These are phyloP conservation scores for Zaprionus taronus DNA, from an alignment of 1,140 invertebrate genomes.

Conservation along the genomic window DNA sequence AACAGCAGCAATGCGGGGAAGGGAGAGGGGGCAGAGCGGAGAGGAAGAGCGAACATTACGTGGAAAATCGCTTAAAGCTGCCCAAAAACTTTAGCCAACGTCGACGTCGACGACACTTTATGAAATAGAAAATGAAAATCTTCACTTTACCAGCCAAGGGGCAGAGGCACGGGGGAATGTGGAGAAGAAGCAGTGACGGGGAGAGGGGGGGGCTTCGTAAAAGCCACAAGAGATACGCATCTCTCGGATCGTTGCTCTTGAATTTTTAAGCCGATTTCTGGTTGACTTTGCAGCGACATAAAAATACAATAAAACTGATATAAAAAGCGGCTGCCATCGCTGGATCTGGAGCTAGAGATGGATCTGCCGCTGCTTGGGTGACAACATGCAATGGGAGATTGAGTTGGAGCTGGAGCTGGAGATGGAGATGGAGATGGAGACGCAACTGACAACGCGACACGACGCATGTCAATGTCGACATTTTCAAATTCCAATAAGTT, in stretches of 20 bases:
- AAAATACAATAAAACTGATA: constrained; percentile 72
- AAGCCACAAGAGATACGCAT: constrained; percentile 64
- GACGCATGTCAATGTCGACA: constrained; percentile 48
- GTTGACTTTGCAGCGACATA: constrained; percentile 62
- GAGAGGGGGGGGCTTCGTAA: constrained; percentile 30
- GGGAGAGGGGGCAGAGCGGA: background rate
- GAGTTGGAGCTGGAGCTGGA: background rate
- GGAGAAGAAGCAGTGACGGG: background rate
- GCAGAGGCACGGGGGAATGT: background rate
- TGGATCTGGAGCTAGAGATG: constrained; percentile 7
- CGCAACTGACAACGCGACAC: constrained; percentile 58
- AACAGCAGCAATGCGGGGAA: too few species aligned
- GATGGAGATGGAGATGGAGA: background rate
- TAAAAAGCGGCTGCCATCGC: constrained; percentile 28
- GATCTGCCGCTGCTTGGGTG: constrained; percentile 20
- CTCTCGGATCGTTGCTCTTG: constrained; percentile 68
- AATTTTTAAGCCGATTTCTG: constrained; percentile 70
- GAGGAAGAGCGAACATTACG: constrained; percentile 6
- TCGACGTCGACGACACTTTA: constrained; percentile 26
- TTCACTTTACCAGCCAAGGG: constrained; percentile 3
- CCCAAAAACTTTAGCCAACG: constrained; percentile 25
- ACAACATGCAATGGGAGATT: constrained; percentile 26
- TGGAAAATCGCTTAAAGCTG: constrained; percentile 38
- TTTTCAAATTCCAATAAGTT: constrained; percentile 73
- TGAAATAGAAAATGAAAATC: constrained; percentile 56